Percentiles rank a stretch among this genome's conserved stretches.
Conservation (phyloP, 2,888 invertebrate genomes). For the Plagodis dolabraria region DNA sequence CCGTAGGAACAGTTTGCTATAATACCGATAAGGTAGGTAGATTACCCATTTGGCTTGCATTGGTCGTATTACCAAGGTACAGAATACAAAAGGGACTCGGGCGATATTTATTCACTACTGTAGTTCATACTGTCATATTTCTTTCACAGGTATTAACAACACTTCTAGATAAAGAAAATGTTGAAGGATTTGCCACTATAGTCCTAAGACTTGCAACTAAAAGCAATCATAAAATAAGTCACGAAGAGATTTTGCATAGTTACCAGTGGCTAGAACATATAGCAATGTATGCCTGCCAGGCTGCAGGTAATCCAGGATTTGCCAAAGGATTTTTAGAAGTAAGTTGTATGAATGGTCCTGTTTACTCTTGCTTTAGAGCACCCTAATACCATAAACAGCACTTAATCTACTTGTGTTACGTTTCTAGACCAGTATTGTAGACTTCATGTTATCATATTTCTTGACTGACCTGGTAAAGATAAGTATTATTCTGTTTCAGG, state of each 20-base stretch:
- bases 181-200: slow-evolving; percentile 82
- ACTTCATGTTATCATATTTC: too few species aligned
- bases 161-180: slow-evolving; percentile 68
- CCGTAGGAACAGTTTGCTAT: slow-evolving; percentile 78
- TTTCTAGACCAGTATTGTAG: too few species aligned
- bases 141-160: slow-evolving; percentile 76
- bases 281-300: slow-evolving; percentile 82
- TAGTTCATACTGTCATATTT: background rate
- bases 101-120: too few species aligned
- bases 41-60: background rate
- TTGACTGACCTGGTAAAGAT: background rate
- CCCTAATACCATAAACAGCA: too few species aligned
- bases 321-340: slow-evolving; percentile 82
- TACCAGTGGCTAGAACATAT: slow-evolving; percentile 89
- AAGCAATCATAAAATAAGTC: slow-evolving; percentile 64
- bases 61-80: too few species aligned
- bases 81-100: too few species aligned
- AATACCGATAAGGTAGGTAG: slow-evolving; percentile 80
- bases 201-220: slow-evolving; percentile 74
- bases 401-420: too few species aligned
- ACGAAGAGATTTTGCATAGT: slow-evolving; percentile 70
- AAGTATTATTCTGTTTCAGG: slow-evolving; percentile 55
- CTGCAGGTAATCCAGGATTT: slow-evolving; percentile 66
- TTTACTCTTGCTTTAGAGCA: background rate
- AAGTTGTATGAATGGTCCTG: slow-evolving; percentile 19